Base-by-base conservation (phyloP, 2,797 vertebrate genomes). In the Dipus sagitta region DNA sequence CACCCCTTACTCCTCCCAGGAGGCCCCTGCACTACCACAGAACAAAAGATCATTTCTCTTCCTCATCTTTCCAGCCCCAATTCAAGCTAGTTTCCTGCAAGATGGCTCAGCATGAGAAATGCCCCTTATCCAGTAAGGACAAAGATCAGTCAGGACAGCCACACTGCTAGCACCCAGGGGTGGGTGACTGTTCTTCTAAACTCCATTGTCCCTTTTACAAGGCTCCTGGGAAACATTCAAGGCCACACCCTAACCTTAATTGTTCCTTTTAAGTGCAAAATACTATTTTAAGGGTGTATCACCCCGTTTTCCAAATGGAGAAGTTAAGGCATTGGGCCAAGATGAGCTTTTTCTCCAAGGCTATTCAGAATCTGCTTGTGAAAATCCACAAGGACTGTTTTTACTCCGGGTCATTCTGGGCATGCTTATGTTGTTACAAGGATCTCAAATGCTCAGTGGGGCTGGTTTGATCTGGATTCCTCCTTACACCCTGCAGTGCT, bases 311-410 rank as follows among this genome's bases (percentile, higher is more conserved):
- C 79, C 72, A 75, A 92, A 88, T n/a, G 52, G 78, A 32, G 26
- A 95, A 88, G 75, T 74, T 94, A 86, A 96, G 76, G 87, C 24
- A 34, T 58, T 71, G 14, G 79, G 85, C 38, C 52, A 42, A 81
- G 18, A 54, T 12, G 6, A 65, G 17, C 28, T 47, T 65, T 79
- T 15, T 47, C 42, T 72, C 20, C 1, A 32, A 32, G 74, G 74
- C 7, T 6, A 26, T n/a, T 38, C 67, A 88, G 70, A 81, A 77
- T 75, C 47, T 13, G 11, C 34, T 58, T 54, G 34, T 68, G 28
- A 94, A 64, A 52, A 54, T 52, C 34, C 20, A 82, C 60, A 78
- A 38, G 67, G 34, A 87, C 3, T 68, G 84, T 32, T 71, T 58
- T 64, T 79, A 34, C 47, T 86, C 65, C 74, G n/a, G 64, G 72